Evolutionary conservation across 2,888 invertebrate genomes (phyloP), one percentile per base, ranked within the genome.

Genomic region (Branchellion lobata): DNA sequence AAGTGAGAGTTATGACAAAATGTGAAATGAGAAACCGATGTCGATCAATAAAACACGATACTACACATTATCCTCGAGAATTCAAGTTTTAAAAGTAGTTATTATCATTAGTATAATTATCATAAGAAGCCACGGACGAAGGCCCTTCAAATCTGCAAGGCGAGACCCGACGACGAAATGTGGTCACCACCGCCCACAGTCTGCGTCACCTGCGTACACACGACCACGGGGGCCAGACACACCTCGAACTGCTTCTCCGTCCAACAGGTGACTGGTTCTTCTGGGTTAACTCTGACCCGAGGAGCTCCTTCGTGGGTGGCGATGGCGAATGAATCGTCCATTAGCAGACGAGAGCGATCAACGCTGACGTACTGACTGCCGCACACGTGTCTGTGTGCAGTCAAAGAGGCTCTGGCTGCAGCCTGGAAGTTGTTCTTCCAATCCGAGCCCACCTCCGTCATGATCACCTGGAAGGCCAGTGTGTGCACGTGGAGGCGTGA

Each of bases 141-240:
- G 18, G 74, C 21, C 51, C 24, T 47, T 68, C 68, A 84, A 1
- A 88, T 84, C 82, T 90, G 90, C 72, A 88, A 84, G 31, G 89
- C 92, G 24, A 94, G 88, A n/a, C 93, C 94, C 0, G 94, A 93
- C n/a, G 93, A 93, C 0, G 94, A 94, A 82, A 94, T 93, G 85
- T 94, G 94, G 86, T 94, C 94, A 0, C 94, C 94, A 14, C 93
- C 94, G 0, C 94, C 94, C 0, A 93, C 94, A 0, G 94, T 94
- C 84, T 93, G 91, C 81, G 91, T 90, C 0, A 93, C 93, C 83
- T 92, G 90, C 0, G 92, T 93, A 85, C 94, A 94, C 1, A 94
- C 93, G 34, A 94, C 88, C 5, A 93, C 93, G 0, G 94, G 94
- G 0, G 94, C 93, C 3, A 94, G 90, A 87, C 94, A 94, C 78